A percentile compares a stretch with the other conserved stretches of the same genome.
These are phyloP conservation scores for Thunnus albacares DNA, from an alignment of 2,797 vertebrate species.

Conservation along the genomic window DNA sequence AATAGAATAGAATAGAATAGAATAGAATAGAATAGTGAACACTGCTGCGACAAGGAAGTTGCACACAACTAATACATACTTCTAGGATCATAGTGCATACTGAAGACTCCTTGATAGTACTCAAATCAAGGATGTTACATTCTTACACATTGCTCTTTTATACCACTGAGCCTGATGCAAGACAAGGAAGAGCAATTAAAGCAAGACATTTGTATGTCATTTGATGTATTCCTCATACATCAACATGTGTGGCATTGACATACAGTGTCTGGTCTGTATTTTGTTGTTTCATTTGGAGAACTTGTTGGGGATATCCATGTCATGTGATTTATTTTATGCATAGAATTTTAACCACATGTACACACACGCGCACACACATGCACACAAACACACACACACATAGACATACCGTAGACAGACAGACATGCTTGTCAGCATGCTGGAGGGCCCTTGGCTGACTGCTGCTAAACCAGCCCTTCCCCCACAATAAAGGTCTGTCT, in stretches of 20 bases:
- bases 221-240: constrained; percentile 4
- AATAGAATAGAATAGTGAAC: background rate
- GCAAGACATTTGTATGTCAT: background rate
- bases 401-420: constrained; percentile 65
- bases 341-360: constrained; percentile 32
- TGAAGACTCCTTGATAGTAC: background rate
- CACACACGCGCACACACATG: constrained; percentile 33
- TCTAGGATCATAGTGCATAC: background rate
- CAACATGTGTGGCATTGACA: constrained; percentile 28
- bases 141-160: background rate
- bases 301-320: constrained; percentile 43
- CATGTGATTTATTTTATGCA: constrained; percentile 61
- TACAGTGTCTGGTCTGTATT: constrained; percentile 22
- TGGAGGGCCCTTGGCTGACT: constrained; percentile 82
- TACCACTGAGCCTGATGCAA: background rate
- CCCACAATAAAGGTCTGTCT: constrained; percentile 82
- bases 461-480: constrained; percentile 81
- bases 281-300: background rate
- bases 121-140: background rate
- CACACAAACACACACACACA: constrained; percentile 27
- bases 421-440: constrained; percentile 83
- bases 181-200: constrained; percentile 11
- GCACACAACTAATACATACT: background rate
- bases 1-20: background rate
- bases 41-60: background rate